Percentiles rank a stretch among this genome's conserved stretches.
Conservation (phyloP, 2,797 vertebrate species). For the Squalus acanthias region DNA sequence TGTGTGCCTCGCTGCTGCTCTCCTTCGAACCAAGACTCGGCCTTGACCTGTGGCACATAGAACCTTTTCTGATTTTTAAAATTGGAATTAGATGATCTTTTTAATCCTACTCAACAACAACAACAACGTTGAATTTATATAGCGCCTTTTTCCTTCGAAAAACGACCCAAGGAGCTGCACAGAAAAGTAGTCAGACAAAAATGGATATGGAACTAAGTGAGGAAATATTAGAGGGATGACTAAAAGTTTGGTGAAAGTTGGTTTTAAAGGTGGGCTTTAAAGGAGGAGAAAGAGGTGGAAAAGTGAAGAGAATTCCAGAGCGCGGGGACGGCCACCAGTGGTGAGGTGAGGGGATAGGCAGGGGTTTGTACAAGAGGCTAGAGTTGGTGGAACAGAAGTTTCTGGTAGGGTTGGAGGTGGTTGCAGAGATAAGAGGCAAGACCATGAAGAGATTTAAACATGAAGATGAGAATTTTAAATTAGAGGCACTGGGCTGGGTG, state of each 20-base stretch:
- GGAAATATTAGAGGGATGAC: not conserved
- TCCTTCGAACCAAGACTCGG: not conserved
- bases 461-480: not conserved
- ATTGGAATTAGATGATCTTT: not conserved
- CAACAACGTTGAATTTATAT: too few species aligned
- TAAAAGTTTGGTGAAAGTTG: not conserved
- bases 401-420: not conserved
- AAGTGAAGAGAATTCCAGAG: not conserved
- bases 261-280: too few species aligned
- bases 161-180: not conserved
- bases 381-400: not conserved
- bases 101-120: not conserved
- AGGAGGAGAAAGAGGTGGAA: not conserved
- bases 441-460: not conserved
- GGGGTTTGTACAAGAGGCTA: too few species aligned
- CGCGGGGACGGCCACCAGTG: not conserved
- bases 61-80: not conserved
- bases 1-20: not conserved
- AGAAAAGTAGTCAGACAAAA: not conserved
- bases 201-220: not conserved
- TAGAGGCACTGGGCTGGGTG: not conserved
- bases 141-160: not conserved
- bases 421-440: not conserved
- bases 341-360: not conserved
- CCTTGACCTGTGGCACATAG: not conserved